Conservation (phyloP, 2,888 invertebrate genomes). For the Pocota personata region DNA sequence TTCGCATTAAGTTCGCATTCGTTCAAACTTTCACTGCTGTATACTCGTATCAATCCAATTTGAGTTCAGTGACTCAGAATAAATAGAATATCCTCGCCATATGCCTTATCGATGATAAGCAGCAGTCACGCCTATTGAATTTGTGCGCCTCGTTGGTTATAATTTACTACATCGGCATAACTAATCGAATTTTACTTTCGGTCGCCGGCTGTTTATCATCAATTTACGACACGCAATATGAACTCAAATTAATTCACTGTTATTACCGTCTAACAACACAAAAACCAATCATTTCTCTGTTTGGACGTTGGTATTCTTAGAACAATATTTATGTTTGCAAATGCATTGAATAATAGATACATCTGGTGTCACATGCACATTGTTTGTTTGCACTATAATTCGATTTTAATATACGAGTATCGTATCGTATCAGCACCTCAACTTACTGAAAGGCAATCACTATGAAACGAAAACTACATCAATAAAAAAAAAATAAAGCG, state of each 20-base stretch:
- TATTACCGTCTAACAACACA: not conserved
- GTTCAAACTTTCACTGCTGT: not conserved
- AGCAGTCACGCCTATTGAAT: not conserved
- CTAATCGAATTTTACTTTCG: not conserved
- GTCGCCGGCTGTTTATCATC: not conserved
- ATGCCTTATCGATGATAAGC: not conserved
- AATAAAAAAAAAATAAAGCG: not conserved
- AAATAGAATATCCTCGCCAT: not conserved
- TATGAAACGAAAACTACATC: not conserved
- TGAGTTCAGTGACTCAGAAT: slow-evolving; percentile 24
- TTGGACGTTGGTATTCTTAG: not conserved
- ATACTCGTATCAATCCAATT: slow-evolving; percentile 11
- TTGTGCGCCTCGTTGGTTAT: not conserved
- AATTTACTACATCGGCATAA: not conserved
- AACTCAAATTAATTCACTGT: not conserved
- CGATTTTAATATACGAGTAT: not conserved
- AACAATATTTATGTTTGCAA: not conserved
- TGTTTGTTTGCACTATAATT: not conserved
- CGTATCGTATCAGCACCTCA: too few species aligned
- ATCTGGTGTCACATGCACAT: not conserved
- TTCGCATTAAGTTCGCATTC: not conserved
- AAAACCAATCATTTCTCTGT: not conserved
- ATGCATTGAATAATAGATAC: not conserved
- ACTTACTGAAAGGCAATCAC: not conserved
- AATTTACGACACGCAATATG: not conserved